Percentiles rank a stretch among this genome's conserved stretches.
phyloP scores from a whole-genome alignment of 2,113 vertebrate genomes.

The Oryzias curvinotus region DNA sequence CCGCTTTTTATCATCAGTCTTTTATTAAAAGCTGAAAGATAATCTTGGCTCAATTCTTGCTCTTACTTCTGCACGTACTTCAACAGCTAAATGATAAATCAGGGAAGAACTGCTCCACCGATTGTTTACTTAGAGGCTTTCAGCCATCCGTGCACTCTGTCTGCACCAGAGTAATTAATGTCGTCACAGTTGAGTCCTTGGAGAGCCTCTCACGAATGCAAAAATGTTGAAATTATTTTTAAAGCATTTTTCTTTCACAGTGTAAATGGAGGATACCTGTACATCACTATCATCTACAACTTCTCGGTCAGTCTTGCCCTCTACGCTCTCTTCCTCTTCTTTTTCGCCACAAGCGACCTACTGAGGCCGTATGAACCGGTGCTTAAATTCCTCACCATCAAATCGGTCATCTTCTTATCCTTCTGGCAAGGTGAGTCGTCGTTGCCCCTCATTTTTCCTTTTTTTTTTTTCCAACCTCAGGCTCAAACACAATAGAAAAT shows the following conservation, averaged over 20 bases:
- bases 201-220: slow-evolving; percentile 38
- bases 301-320: slow-evolving; percentile 92
- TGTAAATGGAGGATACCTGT: slow-evolving; percentile 89
- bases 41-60: slow-evolving; percentile 8
- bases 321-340: slow-evolving; percentile 94
- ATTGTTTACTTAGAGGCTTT: slow-evolving; percentile 55
- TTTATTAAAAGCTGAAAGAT: slow-evolving; percentile 21
- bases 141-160: slow-evolving; percentile 39
- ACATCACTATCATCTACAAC: slow-evolving; percentile 95
- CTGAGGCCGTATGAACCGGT: slow-evolving; percentile 89
- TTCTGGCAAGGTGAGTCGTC: slow-evolving; percentile 92
- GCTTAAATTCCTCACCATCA: slow-evolving; percentile 97
- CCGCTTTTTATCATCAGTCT: slow-evolving; percentile 18
- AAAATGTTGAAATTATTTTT: slow-evolving; percentile 2
- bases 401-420: slow-evolving; percentile 95
- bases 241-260: slow-evolving; percentile 60
- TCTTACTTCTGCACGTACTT: slow-evolving; percentile 23
- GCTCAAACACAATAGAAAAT: background rate
- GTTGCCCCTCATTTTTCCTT: background rate
- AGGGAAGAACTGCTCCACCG: slow-evolving; percentile 34
- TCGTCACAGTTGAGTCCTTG: slow-evolving; percentile 55
- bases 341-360: slow-evolving; percentile 90
- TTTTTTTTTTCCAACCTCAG: too few species aligned
- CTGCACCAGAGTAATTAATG: slow-evolving; percentile 54
- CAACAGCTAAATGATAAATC: slow-evolving; percentile 31